These are phyloP conservation scores for Epizoanthus illoricatus DNA, from an alignment of 92 coral and sea anemone species.

Conservation along the genomic window DNA sequence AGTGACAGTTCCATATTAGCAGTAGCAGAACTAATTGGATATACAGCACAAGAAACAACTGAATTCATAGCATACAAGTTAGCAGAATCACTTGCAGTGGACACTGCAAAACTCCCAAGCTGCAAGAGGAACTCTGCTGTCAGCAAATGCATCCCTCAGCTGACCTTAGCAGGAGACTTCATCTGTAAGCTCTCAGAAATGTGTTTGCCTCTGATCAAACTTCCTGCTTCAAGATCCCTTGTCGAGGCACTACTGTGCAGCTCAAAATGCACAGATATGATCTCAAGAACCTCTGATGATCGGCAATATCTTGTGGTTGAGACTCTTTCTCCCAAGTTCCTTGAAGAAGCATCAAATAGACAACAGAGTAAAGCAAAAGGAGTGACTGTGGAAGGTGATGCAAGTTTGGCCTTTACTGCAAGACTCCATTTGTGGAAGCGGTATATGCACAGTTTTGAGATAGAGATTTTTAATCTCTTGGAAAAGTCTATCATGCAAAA, in stretches of 20 bases:
- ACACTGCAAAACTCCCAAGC: slow-evolving; percentile 47
- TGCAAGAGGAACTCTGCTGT: slow-evolving; percentile 51
- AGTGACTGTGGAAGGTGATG: neutral
- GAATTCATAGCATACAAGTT: slow-evolving; percentile 71
- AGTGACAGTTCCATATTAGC: slow-evolving; percentile 48
- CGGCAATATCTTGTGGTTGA: neutral
- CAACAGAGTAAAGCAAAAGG: slow-evolving; percentile 19
- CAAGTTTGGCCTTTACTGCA: too few species aligned
- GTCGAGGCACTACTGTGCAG: slow-evolving; percentile 73
- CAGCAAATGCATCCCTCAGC: slow-evolving; percentile 62
- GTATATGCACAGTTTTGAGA: too few species aligned
- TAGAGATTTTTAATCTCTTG: too few species aligned
- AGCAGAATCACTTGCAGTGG: slow-evolving; percentile 70
- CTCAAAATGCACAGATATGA: slow-evolving; percentile 53
- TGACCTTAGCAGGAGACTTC: slow-evolving; percentile 56
- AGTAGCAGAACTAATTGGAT: slow-evolving; percentile 65
- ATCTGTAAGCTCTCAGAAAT: slow-evolving; percentile 71
- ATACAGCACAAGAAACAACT: slow-evolving; percentile 68
- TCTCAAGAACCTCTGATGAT: slow-evolving; percentile 29
- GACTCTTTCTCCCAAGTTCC: slow-evolving; percentile 35
- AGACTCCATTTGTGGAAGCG: too few species aligned
- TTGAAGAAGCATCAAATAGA: slow-evolving; percentile 20
- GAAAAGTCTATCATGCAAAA: too few species aligned
- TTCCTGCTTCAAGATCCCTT: slow-evolving; percentile 63
- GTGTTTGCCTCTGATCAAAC: slow-evolving; percentile 63